Base-by-base conservation (phyloP, 1,140 invertebrate species). In the Eupristina koningsbergeri region DNA sequence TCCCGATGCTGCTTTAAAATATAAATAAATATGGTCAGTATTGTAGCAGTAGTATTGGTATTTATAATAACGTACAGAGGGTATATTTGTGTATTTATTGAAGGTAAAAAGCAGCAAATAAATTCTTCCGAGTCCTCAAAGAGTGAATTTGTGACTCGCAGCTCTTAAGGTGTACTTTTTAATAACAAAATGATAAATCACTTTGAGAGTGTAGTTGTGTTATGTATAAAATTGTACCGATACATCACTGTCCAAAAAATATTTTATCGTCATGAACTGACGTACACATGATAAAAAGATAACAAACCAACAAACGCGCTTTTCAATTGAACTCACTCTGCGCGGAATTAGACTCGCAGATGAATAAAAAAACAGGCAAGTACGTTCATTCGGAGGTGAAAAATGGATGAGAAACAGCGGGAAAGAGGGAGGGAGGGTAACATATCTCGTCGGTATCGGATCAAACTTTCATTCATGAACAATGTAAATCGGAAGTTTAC, bases 381-480 rank as follows among this genome's bases (percentile, higher is more conserved):
- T 50, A 17, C 15, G 47, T 2, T 17, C 15, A 17, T 15, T 50
- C 47, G 17, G 9, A 29, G 13, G n/a, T n/a, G n/a, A n/a, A n/a
- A n/a, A n/a, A n/a, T n/a, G n/a, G n/a, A n/a, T n/a, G n/a, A n/a
- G n/a, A n/a, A n/a, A n/a, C n/a, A n/a, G 11, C 41, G 11, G 41
- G 41, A 8, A 31, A 11, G 31, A 36, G 7, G 19, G 78, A 71
- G 17, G 17, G 29, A 9, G 36, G 86, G 15, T 15, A 17, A 69
- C 13, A 22, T 13, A 3, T 64, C n/a, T 64, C 81, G 83, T 71
- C 84, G 1, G 9, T 17, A 15, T 87, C 84, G 84, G 86, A 87
- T 87, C 71, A 84, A 87, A 84, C 85, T 89, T 89, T 88, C 89
- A 88, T 89, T 88, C 88, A 89, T 88, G 85, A 87, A 85, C 58